Conservation (phyloP, 2,888 invertebrate species). For the Rugalucina vietnamica region DNA sequence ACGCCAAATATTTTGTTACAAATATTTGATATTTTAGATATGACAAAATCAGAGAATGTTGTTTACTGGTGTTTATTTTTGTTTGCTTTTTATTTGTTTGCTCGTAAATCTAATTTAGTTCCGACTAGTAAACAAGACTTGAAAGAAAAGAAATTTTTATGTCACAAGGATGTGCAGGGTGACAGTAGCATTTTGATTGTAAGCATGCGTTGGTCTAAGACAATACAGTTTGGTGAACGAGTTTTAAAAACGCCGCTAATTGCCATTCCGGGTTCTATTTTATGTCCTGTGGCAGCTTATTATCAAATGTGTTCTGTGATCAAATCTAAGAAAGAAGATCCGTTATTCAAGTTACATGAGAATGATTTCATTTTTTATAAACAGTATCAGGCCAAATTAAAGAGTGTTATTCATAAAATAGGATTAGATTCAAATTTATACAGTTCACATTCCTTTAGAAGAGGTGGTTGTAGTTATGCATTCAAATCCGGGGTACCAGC, state of each 20-base stretch:
- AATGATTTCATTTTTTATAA: background rate
- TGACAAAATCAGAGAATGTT: background rate
- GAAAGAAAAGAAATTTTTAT: background rate
- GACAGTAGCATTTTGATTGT: background rate
- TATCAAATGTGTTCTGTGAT: background rate
- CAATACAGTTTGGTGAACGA: slow-evolving; percentile 28
- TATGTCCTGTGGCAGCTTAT: slow-evolving; percentile 23
- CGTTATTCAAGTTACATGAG: background rate
- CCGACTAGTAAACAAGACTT: background rate
- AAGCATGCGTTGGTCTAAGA: slow-evolving; percentile 12
- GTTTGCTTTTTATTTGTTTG: slow-evolving; percentile 19
- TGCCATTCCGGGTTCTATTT: slow-evolving; percentile 1
- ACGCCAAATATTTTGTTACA: background rate
- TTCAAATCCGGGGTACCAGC: background rate
- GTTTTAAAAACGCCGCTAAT: slow-evolving; percentile 14
- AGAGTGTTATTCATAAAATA: slow-evolving; percentile 1
- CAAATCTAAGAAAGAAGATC: background rate
- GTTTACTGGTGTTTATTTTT: slow-evolving; percentile 28
- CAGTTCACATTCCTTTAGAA: slow-evolving; percentile 19
- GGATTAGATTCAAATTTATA: background rate
- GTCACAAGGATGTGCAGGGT: background rate
- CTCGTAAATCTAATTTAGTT: slow-evolving; percentile 22
- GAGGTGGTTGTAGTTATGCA: slow-evolving; percentile 14
- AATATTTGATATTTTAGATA: background rate
- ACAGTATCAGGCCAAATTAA: background rate